A percentile compares a stretch with the other conserved stretches of the same genome.
These are phyloP conservation scores for Limulus polyphemus DNA, from an alignment of 2,888 invertebrate species.

Conservation along the genomic window DNA sequence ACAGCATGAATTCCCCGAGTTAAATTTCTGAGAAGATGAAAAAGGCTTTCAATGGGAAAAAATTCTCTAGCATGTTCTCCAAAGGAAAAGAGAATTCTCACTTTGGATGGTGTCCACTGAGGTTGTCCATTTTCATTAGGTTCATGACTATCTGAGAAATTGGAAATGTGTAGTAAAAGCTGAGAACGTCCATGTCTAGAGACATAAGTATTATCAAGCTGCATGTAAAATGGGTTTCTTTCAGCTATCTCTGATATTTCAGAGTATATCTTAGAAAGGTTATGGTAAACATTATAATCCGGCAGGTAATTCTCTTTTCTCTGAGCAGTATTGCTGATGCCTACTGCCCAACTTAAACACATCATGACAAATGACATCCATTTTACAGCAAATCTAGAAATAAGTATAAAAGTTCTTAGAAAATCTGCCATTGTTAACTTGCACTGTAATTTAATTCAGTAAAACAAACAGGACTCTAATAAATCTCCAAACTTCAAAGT, in stretches of 20 bases:
- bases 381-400: no score
- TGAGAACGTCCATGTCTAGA: conserved; percentile 29
- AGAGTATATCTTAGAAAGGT: conserved; percentile 1
- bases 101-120: conserved; percentile 14
- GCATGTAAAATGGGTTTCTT: conserved; percentile 28
- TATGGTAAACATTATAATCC: conserved; percentile 33
- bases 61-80: conserved; percentile 37
- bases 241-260: conserved; percentile 26
- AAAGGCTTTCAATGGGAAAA: conserved; percentile 33
- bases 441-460: no score
- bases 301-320: conserved; percentile 30
- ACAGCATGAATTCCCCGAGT: conserved; percentile 25
- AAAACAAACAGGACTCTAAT: no score
- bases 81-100: conserved; percentile 32
- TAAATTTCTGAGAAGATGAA: conserved; percentile 30
- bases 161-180: conserved; percentile 30
- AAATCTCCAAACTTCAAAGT: no score
- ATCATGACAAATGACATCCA: no score
- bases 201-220: conserved; percentile 24
- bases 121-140: not conserved
- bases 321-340: not conserved
- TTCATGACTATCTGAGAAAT: conserved; percentile 27
- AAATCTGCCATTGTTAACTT: no score
- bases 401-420: no score
- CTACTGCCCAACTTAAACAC: no score